Conservation (phyloP, 2,888 invertebrate species). For the Taenaris catops region DNA sequence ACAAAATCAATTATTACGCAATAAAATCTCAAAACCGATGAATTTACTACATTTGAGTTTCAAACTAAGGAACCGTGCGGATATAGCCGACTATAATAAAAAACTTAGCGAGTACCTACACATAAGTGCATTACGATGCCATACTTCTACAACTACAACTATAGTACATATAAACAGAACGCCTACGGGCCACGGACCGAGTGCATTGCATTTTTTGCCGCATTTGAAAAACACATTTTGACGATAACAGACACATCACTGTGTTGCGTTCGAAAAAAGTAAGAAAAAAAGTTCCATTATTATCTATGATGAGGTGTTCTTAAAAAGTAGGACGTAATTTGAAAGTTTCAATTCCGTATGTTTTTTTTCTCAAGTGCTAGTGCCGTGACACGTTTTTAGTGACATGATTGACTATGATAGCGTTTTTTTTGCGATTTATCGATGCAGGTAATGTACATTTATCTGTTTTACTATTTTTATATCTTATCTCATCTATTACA, state of each 20-base stretch:
- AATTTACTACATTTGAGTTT: slow-evolving; percentile 37
- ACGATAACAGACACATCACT: slow-evolving; percentile 69
- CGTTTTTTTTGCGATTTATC: slow-evolving; percentile 39
- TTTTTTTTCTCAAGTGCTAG: slow-evolving; percentile 11
- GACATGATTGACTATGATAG: slow-evolving; percentile 41
- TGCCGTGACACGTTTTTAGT: slow-evolving; percentile 11
- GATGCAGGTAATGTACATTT: slow-evolving; percentile 53
- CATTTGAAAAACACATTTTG: slow-evolving; percentile 79
- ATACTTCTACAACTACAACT: slow-evolving; percentile 42
- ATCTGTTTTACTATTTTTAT: slow-evolving; percentile 1
- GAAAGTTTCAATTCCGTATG: slow-evolving; percentile 9
- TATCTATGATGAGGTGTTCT: slow-evolving; percentile 15
- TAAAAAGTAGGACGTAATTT: slow-evolving; percentile 25
- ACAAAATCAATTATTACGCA: slow-evolving; percentile 27
- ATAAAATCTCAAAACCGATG: slow-evolving; percentile 53
- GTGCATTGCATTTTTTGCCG: slow-evolving; percentile 72
- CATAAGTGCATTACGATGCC: slow-evolving; percentile 75
- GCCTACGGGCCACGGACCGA: slow-evolving; percentile 59
- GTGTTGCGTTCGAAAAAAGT: slow-evolving; percentile 30
- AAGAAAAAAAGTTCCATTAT: slow-evolving; percentile 14
- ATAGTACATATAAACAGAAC: slow-evolving; percentile 63
- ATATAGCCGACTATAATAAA: slow-evolving; percentile 75
- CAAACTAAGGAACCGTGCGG: slow-evolving; percentile 59
- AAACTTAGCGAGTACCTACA: slow-evolving; percentile 72
- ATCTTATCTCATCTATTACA: slow-evolving; percentile 9